Base-by-base conservation (phyloP, 2,113 vertebrate species). In the Oostethus manadensis region DNA sequence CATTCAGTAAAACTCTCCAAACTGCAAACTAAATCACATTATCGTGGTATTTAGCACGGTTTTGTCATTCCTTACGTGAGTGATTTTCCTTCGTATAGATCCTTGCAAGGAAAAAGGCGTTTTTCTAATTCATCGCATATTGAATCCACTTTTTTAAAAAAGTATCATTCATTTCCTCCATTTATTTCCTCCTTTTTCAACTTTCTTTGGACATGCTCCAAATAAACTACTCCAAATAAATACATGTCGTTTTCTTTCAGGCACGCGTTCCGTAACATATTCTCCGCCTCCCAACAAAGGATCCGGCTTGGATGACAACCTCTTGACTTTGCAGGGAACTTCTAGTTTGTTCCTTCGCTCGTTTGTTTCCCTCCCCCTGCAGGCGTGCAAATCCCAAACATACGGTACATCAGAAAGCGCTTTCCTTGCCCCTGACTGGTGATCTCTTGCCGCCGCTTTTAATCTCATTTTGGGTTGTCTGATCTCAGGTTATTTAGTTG, bases 311-410 rank as follows among this genome's bases (percentile, higher is more conserved):
- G 38, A n/a, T 46, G 35, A 58, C 61, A 65, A 55, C 43, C 46
- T 57, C 10, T 33, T 51, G 64, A 68, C 65, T 62, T 40, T 21
- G 40, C 35, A 51, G 50, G 51, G 44, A 67, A 66, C 23, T 16
- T 64, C 42, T 51, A 49, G 29, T 57, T 35, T 59, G 26, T 64
- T 61, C 29, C 70, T 60, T 29, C 44, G 57, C 64, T 71, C 70
- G 49, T 69, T 67, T 56, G 33, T 50, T 51, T 70, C 64, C 64
- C 61, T 53, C 60, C 70, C 62, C 58, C 62, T 51, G 54, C 42
- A 70, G 73, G 73, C 78, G 40, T 8, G 40, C 63, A 45, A 54
- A 57, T 51, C 74, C 55, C 23, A 29, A 76, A 79, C 71, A 75
- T 64, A 42, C 38, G 14, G 38, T 42, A 60, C 18, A 75, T 67